phyloP scores from a whole-genome alignment of 2,113 vertebrate species.

The Dasyornis broadbenti region DNA sequence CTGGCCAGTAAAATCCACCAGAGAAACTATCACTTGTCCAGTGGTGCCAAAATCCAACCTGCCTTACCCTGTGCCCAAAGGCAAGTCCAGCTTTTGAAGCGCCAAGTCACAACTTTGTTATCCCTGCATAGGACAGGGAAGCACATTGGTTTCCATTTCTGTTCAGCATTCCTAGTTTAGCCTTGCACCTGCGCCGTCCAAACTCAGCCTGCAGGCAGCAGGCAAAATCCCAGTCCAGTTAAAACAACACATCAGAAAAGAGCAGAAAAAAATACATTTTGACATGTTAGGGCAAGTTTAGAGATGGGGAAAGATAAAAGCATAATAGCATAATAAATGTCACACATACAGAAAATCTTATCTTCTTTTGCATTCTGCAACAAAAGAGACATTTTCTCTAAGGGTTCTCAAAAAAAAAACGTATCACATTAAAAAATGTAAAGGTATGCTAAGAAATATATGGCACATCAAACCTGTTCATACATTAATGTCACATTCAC shows the following conservation, averaged over 20 bases:
- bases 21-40: not conserved
- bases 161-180: not conserved
- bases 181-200: not conserved
- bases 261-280: not conserved
- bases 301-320: not conserved
- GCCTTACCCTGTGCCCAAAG: fast-evolving
- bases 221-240: not conserved
- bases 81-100: not conserved
- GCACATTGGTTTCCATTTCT: not conserved
- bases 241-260: not conserved
- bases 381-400: not conserved
- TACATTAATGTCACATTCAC: not conserved
- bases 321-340: not conserved
- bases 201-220: not conserved
- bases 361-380: not conserved
- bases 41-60: not conserved
- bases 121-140: fast-evolving
- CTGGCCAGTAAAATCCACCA: not conserved
- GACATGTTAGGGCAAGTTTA: not conserved
- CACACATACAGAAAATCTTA: not conserved
- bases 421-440: not conserved
- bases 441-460: not conserved
- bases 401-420: not conserved
- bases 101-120: not conserved
- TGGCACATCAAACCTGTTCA: not conserved